Conservation (phyloP, 1,140 invertebrate species). For the Forficula auricularia region DNA sequence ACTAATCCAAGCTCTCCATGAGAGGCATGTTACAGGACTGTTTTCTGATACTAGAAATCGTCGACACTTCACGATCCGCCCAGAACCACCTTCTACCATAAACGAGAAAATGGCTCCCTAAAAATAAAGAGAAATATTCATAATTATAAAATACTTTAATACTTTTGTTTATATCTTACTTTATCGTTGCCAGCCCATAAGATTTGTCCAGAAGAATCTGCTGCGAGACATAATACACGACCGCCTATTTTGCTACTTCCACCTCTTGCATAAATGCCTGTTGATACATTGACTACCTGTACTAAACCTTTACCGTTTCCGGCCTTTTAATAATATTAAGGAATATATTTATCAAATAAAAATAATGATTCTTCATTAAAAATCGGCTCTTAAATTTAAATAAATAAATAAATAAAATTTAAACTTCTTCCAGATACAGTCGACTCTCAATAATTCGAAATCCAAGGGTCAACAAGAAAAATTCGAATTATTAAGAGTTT, state of each 20-base stretch:
- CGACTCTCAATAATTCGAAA: too few species aligned
- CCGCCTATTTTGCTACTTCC: constrained; percentile 58
- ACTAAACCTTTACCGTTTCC: constrained; percentile 61
- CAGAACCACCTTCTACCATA: constrained; percentile 49
- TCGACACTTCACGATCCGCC: constrained; percentile 50
- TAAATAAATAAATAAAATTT: background rate
- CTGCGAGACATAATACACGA: constrained; percentile 51
- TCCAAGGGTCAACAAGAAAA: too few species aligned
- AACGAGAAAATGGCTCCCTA: constrained; percentile 53
- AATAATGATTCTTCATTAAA: background rate
- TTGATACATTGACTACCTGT: constrained; percentile 69
- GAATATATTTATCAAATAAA: constrained; percentile 11
- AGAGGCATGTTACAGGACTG: constrained; percentile 50
- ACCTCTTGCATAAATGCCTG: constrained; percentile 60
- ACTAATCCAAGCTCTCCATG: constrained; percentile 66
- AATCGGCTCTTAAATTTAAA: constrained; percentile 1
- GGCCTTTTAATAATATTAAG: constrained; percentile 36
- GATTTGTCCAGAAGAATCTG: constrained; percentile 58
- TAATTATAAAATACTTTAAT: background rate
- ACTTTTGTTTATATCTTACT: constrained; percentile 30
- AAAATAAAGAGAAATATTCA: constrained; percentile 10
- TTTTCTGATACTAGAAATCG: constrained; percentile 40
- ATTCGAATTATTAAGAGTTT: too few species aligned
- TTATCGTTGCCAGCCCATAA: constrained; percentile 73
- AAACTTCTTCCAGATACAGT: too few species aligned